Evolutionary conservation across 53 echinoderm and acorn worm species (phyloP).

Genomic region (Actinopyga echinites): DNA sequence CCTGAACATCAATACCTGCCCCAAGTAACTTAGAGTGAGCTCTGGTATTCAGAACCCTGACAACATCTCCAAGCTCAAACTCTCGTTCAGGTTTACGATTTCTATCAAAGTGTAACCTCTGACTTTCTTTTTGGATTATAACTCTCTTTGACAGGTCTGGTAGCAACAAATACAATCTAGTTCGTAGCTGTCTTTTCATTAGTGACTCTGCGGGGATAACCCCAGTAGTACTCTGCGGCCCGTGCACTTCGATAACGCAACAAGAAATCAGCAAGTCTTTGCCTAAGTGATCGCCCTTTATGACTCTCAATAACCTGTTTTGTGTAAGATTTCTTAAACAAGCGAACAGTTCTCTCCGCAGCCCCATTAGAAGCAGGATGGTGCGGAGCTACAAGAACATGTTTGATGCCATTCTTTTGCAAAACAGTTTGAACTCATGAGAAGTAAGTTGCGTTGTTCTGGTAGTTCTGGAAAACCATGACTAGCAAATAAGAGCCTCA

Average conservation of each 20-base stretch:
- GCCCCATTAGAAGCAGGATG: conserved; percentile 54
- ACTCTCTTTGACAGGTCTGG: no score
- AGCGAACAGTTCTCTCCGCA: conserved; percentile 35
- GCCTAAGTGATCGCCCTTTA: conserved; percentile 31
- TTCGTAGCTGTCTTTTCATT: conserved; percentile 60
- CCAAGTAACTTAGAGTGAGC: not conserved
- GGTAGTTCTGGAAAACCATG: conserved; percentile 65
- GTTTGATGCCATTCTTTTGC: conserved; percentile 54
- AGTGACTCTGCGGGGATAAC: conserved; percentile 58
- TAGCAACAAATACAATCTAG: conserved; percentile 41
- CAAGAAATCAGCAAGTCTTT: conserved; percentile 52
- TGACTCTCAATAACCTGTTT: conserved; percentile 36
- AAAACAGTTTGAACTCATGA: conserved; percentile 50
- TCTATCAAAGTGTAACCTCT: conserved; percentile 12
- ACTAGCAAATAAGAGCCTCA: conserved; percentile 58
- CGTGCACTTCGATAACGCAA: conserved; percentile 58
- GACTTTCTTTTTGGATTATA: conserved; percentile 24
- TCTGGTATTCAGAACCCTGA: not conserved
- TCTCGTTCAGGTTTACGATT: not conserved
- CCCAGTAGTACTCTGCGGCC: conserved; percentile 50
- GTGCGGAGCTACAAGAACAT: conserved; percentile 49
- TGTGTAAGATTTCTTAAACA: conserved; percentile 16
- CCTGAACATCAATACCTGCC: not conserved
- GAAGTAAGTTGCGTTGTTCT: conserved; percentile 50
- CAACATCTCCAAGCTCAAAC: conserved; percentile 3